Conservation (phyloP, 2,797 vertebrate species). For the Argya squamiceps region DNA sequence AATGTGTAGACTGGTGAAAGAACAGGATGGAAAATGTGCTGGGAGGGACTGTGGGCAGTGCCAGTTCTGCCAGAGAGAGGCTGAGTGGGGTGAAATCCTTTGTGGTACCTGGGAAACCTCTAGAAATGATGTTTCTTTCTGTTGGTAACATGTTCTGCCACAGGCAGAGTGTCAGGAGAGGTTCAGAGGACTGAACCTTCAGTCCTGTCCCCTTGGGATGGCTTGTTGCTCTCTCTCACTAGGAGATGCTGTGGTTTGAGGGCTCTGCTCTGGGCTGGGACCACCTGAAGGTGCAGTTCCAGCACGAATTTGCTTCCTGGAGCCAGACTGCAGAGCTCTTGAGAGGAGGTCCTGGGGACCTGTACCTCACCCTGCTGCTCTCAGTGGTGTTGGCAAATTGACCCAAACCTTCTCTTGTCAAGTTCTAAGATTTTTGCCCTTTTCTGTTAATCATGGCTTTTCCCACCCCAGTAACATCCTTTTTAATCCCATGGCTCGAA, state of each 20-base stretch:
- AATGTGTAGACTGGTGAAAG: neutral
- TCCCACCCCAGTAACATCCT: neutral
- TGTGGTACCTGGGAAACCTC: neutral
- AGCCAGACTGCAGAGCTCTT: neutral
- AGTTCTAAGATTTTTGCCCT: neutral
- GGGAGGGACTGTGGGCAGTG: neutral
- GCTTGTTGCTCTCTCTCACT: neutral
- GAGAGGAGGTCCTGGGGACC: neutral
- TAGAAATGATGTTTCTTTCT: neutral
- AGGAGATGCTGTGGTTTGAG: neutral
- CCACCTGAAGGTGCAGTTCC: neutral
- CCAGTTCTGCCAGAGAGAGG: neutral
- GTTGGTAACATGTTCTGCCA: neutral
- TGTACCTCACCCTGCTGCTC: neutral
- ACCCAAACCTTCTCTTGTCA: neutral
- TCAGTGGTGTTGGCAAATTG: neutral
- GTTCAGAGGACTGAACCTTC: neutral
- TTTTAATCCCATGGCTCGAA: neutral
- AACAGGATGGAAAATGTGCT: neutral
- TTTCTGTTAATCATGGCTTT: neutral
- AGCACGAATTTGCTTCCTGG: neutral
- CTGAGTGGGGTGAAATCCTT: neutral
- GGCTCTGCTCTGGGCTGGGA: neutral
- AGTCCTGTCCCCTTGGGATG: neutral
- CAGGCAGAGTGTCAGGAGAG: neutral